Percentiles rank a stretch among this genome's conserved stretches.
These are phyloP conservation scores for Drosophila trapezifrons DNA, from an alignment of 1,140 invertebrate species.

Conservation along the genomic window DNA sequence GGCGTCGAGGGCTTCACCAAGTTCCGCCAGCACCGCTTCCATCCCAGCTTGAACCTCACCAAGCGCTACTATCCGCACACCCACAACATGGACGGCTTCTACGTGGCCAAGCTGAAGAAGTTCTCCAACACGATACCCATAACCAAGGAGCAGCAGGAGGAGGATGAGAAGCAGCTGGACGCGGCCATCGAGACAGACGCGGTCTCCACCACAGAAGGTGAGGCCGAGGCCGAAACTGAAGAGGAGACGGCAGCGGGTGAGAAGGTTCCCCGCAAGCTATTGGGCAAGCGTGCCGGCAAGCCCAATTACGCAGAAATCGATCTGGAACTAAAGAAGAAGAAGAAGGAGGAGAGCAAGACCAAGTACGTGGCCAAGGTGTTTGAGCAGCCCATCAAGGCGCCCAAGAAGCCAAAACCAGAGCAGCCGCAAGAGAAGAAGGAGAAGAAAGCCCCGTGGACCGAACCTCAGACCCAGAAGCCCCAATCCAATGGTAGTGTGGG, in stretches of 20 bases:
- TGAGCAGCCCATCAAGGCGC: conserved; percentile 77
- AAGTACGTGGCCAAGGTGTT: conserved; percentile 84
- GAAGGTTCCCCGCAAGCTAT: conserved; percentile 51
- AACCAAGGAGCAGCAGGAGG: conserved; percentile 85
- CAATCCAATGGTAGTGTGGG: conserved; percentile 6
- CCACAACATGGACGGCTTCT: conserved; percentile 99
- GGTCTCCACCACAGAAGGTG: not conserved
- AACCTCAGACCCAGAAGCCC: not conserved
- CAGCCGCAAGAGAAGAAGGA: conserved; percentile 14
- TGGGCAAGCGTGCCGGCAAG: conserved; percentile 82
- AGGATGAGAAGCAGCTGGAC: conserved; percentile 78
- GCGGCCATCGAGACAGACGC: conserved; percentile 62
- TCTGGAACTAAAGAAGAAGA: conserved; percentile 80
- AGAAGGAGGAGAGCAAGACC: conserved; percentile 70
- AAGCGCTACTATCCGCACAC: conserved; percentile 98
- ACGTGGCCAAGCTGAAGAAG: conserved; percentile 99
- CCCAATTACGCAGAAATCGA: conserved; percentile 67
- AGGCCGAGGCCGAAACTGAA: not conserved
- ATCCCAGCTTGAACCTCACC: conserved; percentile 95
- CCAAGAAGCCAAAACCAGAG: conserved; percentile 62
- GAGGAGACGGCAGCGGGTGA: conserved; percentile 69
- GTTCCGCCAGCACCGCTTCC: conserved; percentile 94
- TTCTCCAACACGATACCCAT: conserved; percentile 92
- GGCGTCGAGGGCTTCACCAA: conserved; percentile 97
- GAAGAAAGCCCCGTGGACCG: conserved; percentile 7